These are phyloP conservation scores for Clivina fossor DNA, from an alignment of 2,888 invertebrate species.

Conservation along the genomic window DNA sequence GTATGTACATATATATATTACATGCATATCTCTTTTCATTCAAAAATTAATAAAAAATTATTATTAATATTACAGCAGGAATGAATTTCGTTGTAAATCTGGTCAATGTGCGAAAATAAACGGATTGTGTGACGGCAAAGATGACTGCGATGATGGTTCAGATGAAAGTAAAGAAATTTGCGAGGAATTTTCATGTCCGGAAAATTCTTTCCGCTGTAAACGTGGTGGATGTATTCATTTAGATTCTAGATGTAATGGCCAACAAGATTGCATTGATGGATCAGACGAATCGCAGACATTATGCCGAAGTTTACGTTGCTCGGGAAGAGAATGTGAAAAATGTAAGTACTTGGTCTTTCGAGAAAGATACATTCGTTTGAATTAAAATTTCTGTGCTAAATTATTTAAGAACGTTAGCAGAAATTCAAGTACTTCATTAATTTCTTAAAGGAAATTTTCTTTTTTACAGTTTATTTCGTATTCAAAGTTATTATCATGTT, in stretches of 20 bases:
- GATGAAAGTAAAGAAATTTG: conserved; percentile 42
- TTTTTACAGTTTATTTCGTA: too few relatives aligned
- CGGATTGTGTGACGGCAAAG: conserved; percentile 40
- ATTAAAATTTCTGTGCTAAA: too few relatives aligned
- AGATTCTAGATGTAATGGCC: conserved; percentile 39
- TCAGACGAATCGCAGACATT: conserved; percentile 40
- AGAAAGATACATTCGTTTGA: too few relatives aligned
- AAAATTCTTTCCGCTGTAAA: conserved; percentile 40
- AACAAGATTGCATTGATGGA: conserved; percentile 41
- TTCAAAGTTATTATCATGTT: too few relatives aligned
- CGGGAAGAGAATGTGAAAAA: conserved; percentile 29
- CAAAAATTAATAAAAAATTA: not conserved
- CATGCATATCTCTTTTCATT: too few relatives aligned
- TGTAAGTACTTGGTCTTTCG: too few relatives aligned
- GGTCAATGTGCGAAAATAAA: conserved; percentile 39
- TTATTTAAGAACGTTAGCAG: too few relatives aligned
- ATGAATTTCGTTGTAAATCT: conserved; percentile 42
- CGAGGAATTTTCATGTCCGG: conserved; percentile 39
- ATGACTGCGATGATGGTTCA: conserved; percentile 42
- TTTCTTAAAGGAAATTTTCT: too few relatives aligned
- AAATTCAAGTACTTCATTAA: too few relatives aligned
- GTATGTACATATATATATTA: not conserved
- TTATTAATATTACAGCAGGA: conserved; percentile 29
- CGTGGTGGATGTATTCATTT: conserved; percentile 41
- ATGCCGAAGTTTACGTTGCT: conserved; percentile 37